Percentiles rank a stretch among this genome's conserved stretches.
Conservation (phyloP, 1,140 invertebrate genomes). For the Listronotus bonariensis region DNA sequence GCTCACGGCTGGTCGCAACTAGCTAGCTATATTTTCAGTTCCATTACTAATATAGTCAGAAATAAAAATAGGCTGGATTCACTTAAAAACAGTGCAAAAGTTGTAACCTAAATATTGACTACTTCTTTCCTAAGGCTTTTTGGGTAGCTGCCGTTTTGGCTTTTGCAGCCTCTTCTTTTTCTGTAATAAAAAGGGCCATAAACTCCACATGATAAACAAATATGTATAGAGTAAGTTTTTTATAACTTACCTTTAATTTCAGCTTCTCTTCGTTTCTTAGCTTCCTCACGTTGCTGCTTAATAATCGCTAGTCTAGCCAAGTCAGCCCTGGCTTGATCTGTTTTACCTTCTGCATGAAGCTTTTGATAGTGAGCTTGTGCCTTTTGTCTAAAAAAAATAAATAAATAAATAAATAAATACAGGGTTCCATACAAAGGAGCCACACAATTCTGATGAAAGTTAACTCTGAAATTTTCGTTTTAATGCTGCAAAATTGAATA, state of each 20-base stretch:
- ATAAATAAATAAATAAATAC: too few species aligned
- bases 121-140: conserved; percentile 55
- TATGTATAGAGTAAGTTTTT: too few species aligned
- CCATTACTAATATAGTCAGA: too few species aligned
- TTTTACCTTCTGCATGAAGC: conserved; percentile 93
- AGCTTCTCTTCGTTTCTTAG: conserved; percentile 84
- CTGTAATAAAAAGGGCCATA: conserved; percentile 37
- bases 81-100: conserved; percentile 6
- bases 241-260: conserved; percentile 76
- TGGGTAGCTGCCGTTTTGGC: conserved; percentile 52
- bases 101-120: conserved; percentile 16
- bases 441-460: too few species aligned
- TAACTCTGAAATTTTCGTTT: too few species aligned
- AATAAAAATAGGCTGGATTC: conserved; percentile 9
- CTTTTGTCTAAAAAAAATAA: conserved; percentile 63
- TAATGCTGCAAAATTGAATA: too few species aligned
- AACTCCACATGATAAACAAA: too few species aligned
- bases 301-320: conserved; percentile 89
- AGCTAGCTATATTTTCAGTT: too few species aligned
- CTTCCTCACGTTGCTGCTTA: conserved; percentile 91
- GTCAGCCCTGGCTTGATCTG: conserved; percentile 93
- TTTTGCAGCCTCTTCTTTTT: conserved; percentile 53
- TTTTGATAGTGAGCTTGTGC: conserved; percentile 88
- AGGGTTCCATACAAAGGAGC: too few species aligned
- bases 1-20: too few species aligned